phyloP scores from a whole-genome alignment of 2,888 invertebrate species.

The Eupithecia inturbata region DNA sequence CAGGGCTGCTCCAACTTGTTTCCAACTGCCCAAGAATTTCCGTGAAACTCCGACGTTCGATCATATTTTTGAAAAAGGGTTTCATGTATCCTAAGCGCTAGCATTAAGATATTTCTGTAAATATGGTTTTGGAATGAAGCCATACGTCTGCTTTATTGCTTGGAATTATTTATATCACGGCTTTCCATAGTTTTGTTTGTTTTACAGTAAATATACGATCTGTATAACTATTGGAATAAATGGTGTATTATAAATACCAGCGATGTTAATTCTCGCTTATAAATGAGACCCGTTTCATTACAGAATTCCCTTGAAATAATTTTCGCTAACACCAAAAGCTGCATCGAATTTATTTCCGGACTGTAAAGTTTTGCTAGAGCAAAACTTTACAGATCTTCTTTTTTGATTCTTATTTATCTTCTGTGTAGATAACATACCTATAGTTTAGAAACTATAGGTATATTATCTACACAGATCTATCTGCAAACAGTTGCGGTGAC shows the following conservation, averaged over 20 bases:
- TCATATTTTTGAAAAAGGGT: conserved; percentile 74
- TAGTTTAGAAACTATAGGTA: neutral
- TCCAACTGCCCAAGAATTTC: conserved; percentile 76
- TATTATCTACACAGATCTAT: conserved; percentile 2
- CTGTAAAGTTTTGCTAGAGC: conserved; percentile 1
- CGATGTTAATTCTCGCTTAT: conserved; percentile 4
- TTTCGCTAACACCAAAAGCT: neutral
- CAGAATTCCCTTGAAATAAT: neutral
- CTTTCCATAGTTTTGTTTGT: conserved; percentile 40
- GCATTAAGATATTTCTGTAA: conserved; percentile 60
- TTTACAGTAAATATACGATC: conserved; percentile 39
- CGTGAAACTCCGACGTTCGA: conserved; percentile 74
- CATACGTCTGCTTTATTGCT: conserved; percentile 58
- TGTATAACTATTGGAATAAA: conserved; percentile 36
- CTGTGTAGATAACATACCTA: too few relatives aligned
- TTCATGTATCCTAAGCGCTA: conserved; percentile 43
- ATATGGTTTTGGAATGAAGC: conserved; percentile 61
- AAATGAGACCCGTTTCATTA: neutral
- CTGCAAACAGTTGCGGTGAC: conserved; percentile 4
- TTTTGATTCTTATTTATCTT: too few relatives aligned
- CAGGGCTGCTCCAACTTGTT: conserved; percentile 76
- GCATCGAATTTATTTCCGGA: neutral
- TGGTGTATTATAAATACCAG: conserved; percentile 9
- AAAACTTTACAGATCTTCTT: too few relatives aligned
- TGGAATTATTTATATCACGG: conserved; percentile 54